Evolutionary conservation across 2,797 vertebrate genomes (phyloP), one percentile per base, ranked within the genome.

Genomic region (Salmo trutta): DNA sequence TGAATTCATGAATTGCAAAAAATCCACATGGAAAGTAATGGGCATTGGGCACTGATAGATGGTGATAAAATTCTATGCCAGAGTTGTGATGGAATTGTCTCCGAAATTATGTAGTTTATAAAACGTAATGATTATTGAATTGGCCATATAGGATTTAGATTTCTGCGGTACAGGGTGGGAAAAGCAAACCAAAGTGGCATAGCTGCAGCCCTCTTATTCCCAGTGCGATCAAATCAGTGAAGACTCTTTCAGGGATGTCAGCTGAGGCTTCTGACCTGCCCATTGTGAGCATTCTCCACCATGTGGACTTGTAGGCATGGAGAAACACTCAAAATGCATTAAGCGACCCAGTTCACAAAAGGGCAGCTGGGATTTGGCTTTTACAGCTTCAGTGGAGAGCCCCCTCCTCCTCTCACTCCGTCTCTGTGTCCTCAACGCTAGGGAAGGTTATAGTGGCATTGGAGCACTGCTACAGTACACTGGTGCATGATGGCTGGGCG

Each of bases 281-380:
- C 83, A 5, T 73, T 78, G 24, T 72, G 67, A 78, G 59, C 77
- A 80, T 87, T 74, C 67, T 53, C 54, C 29, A 56, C 51, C 67
- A 76, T 62, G 51, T 70, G 70, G 79, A 76, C 75, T 77, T 36
- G 54, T 68, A 73, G 64, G 52, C 69, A 29, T 67, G 53, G 73
- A 74, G 69, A 75, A 81, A 83, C 81, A 78, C 79, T 84, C 81
- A 78, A 79, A 82, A 77, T 83, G 81, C 84, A 84, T 85, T 81
- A 83, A 74, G 64, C 2, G 73, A 68, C 81, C 72, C 74, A 36
- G 78, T 79, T 80, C 79, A 82, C 78, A 71, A 76, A 78, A 74
- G 76, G 82, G 53, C 31, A 52, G 77, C 62, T 73, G 77, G 84
- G 79, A 81, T 80, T 84, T 76, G 33, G 75, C 77, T 75, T 73